Percentiles rank a stretch among this genome's conserved stretches.
Evolutionary conservation across 1,140 invertebrate genomes (phyloP).

Genomic region (Leptinotarsa defecta): DNA sequence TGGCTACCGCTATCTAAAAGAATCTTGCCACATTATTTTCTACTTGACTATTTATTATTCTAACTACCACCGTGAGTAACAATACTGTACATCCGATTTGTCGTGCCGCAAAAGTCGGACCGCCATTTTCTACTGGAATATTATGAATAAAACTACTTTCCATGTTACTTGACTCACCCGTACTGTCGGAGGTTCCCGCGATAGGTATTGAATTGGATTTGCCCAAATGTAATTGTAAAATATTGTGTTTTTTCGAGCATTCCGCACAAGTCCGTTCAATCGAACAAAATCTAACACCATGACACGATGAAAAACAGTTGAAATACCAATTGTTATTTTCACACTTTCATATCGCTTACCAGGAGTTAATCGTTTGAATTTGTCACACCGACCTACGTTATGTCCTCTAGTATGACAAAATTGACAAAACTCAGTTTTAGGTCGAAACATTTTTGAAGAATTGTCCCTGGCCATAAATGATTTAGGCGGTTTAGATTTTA

Average conservation of each 20-base stretch:
- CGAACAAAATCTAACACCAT: neutral
- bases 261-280: neutral
- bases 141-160: neutral
- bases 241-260: neutral
- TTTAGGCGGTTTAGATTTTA: neutral
- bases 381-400: neutral
- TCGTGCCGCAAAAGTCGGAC: neutral
- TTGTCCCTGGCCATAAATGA: too few relatives aligned
- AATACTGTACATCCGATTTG: neutral
- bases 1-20: slow-evolving; percentile 16
- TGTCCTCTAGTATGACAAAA: neutral
- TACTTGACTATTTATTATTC: neutral
- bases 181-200: neutral
- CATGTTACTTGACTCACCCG: neutral
- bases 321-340: neutral
- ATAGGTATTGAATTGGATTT: neutral
- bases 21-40: neutral
- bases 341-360: neutral
- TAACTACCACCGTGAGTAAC: slow-evolving; percentile 9
- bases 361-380: neutral
- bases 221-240: slow-evolving; percentile 1
- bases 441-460: neutral
- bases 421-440: neutral
- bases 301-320: neutral
- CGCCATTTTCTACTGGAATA: neutral